Evolutionary conservation across 1,140 invertebrate genomes (phyloP).

Genomic region (Drosophila pachea): DNA sequence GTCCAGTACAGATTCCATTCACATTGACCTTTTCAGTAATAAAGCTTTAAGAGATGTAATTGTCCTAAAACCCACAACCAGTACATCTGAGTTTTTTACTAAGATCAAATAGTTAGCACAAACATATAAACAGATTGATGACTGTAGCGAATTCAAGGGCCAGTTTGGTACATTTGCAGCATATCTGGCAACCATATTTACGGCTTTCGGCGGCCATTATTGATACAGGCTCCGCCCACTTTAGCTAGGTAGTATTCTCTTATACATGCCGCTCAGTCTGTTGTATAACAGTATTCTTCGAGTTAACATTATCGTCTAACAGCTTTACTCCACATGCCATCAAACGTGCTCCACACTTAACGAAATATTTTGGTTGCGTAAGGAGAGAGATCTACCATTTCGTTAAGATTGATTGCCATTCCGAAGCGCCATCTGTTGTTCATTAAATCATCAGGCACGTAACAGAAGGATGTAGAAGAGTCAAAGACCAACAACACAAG

Average conservation of each 20-base stretch:
- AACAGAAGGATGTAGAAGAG: not conserved
- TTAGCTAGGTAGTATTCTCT: conserved; percentile 11
- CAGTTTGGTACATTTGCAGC: not conserved
- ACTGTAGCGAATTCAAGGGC: not conserved
- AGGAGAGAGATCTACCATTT: not conserved
- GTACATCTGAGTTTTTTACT: too few species aligned
- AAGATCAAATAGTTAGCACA: too few species aligned
- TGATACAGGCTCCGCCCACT: conserved; percentile 34
- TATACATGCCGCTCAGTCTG: conserved; percentile 16
- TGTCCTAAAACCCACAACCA: too few species aligned
- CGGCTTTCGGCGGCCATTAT: conserved; percentile 36
- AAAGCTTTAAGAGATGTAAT: too few species aligned
- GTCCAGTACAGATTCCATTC: too few species aligned
- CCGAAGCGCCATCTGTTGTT: not conserved
- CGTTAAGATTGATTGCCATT: not conserved
- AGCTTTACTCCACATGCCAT: conserved; percentile 22
- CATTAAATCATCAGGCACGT: not conserved
- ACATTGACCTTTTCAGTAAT: too few species aligned
- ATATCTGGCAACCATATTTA: conserved; percentile 9
- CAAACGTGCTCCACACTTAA: conserved; percentile 22
- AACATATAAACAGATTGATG: too few species aligned
- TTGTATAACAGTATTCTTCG: not conserved
- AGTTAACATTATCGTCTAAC: not conserved
- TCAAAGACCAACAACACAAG: not conserved
- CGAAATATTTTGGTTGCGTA: not conserved